Percentiles rank a stretch among this genome's conserved stretches.
Conservation (phyloP, 2,888 invertebrate genomes). For the Leptinotarsa juncta region DNA sequence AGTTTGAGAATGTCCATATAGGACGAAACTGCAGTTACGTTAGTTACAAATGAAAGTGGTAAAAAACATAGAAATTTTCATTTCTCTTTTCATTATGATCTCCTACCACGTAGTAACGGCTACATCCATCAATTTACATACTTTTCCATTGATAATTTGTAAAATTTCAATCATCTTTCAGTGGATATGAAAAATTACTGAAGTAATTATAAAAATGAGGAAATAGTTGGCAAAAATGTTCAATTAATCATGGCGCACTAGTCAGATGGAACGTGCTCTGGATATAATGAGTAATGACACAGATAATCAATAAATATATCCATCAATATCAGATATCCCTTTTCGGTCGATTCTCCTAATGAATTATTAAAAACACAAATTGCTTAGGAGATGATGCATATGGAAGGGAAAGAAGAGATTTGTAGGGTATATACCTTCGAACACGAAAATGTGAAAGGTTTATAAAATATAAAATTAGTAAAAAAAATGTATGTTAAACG, state of each 20-base stretch:
- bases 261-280: constrained; percentile 31
- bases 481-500: too few species aligned
- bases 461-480: too few species aligned
- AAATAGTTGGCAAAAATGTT: constrained; percentile 16
- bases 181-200: neutral
- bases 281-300: constrained; percentile 29
- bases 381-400: neutral
- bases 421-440: too few species aligned
- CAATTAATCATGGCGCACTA: constrained; percentile 30
- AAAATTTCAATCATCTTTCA: neutral
- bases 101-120: too few species aligned
- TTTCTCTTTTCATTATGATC: too few species aligned
- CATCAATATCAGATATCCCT: constrained; percentile 25
- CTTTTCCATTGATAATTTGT: neutral
- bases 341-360: constrained; percentile 18
- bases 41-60: too few species aligned
- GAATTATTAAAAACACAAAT: constrained; percentile 22
- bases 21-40: too few species aligned
- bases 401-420: too few species aligned
- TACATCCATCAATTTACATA: too few species aligned
- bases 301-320: constrained; percentile 33
- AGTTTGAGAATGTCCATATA: too few species aligned
- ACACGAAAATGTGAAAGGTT: too few species aligned
- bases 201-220: neutral
- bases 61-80: too few species aligned